Conservation (phyloP, 2,797 vertebrate species). For the Gymnodraco acuticeps region DNA sequence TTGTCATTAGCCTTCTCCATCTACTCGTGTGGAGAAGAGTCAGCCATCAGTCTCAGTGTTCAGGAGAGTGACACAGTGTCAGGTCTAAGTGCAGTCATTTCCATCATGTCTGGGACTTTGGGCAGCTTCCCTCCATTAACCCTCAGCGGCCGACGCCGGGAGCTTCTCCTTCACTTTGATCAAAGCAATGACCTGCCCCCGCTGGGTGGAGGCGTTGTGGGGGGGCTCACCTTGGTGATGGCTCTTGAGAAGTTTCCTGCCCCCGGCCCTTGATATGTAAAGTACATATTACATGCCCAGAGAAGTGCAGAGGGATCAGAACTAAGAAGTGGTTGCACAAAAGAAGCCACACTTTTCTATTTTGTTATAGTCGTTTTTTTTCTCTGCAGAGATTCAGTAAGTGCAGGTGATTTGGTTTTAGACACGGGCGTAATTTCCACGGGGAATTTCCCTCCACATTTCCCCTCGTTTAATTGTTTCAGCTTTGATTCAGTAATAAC, state of each 20-base stretch:
- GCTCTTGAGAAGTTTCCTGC: constrained; percentile 40
- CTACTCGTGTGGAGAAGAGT: constrained; percentile 45
- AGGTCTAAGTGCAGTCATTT: constrained; percentile 52
- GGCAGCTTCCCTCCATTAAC: constrained; percentile 66
- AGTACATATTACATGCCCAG: constrained; percentile 29
- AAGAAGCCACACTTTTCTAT: background rate
- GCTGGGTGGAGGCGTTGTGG: background rate
- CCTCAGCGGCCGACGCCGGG: constrained; percentile 43
- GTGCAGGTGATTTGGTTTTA: background rate
- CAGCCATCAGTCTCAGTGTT: constrained; percentile 64
- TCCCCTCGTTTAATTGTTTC: background rate
- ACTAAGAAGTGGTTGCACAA: background rate
- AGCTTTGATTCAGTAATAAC: background rate
- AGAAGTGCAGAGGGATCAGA: constrained; percentile 14
- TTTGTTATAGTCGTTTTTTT: background rate
- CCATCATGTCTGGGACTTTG: constrained; percentile 55
- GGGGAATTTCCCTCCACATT: too few relatives aligned
- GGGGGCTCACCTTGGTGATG: constrained; percentile 37
- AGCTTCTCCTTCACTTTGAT: constrained; percentile 68
- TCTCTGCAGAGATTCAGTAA: constrained; percentile 6
- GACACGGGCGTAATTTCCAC: too few relatives aligned
- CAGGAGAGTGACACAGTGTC: constrained; percentile 52
- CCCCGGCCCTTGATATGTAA: constrained; percentile 51
- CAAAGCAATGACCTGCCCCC: constrained; percentile 58
- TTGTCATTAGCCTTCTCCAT: constrained; percentile 47